phyloP scores from a whole-genome alignment of 1,140 invertebrate species.

The Diabrotica undecimpunctata region DNA sequence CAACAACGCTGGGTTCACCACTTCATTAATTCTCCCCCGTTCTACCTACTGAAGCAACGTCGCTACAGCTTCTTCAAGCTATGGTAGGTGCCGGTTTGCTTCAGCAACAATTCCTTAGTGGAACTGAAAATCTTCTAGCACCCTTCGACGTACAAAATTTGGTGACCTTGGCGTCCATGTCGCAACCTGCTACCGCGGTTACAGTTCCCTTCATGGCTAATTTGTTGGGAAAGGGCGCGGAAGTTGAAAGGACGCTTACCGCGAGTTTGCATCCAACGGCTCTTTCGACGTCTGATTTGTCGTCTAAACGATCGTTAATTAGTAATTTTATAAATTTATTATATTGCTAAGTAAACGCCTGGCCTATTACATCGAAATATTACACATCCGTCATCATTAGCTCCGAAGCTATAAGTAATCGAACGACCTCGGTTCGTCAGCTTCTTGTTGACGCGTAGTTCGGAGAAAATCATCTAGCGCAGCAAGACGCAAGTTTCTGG shows the following conservation, averaged over 20 bases:
- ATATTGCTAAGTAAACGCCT: too few species aligned
- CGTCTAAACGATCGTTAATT: conserved; percentile 53
- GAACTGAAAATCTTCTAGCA: conserved; percentile 58
- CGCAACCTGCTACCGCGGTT: conserved; percentile 64
- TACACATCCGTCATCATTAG: too few species aligned
- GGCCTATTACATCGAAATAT: too few species aligned
- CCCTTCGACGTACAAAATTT: conserved; percentile 88
- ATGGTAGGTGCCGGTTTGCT: conserved; percentile 65
- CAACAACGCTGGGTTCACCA: conserved; percentile 49
- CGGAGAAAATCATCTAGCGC: too few species aligned
- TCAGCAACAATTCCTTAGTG: conserved; percentile 67
- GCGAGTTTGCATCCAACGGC: conserved; percentile 31
- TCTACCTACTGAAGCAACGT: conserved; percentile 48
- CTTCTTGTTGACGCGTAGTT: too few species aligned
- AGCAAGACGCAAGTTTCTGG: too few species aligned
- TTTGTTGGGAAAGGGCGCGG: conserved; percentile 42
- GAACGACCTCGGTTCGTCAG: too few species aligned
- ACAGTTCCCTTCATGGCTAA: conserved; percentile 51
- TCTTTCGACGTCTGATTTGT: conserved; percentile 48
- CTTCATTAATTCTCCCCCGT: conserved; percentile 39
- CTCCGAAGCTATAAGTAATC: too few species aligned
- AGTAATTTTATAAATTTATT: too few species aligned
- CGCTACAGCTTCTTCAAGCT: conserved; percentile 72
- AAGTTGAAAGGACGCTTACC: conserved; percentile 41
- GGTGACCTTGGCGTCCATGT: conserved; percentile 83